Evolutionary conservation across 2,888 invertebrate genomes (phyloP).

Genomic region (Rhamnusium bicolor): DNA sequence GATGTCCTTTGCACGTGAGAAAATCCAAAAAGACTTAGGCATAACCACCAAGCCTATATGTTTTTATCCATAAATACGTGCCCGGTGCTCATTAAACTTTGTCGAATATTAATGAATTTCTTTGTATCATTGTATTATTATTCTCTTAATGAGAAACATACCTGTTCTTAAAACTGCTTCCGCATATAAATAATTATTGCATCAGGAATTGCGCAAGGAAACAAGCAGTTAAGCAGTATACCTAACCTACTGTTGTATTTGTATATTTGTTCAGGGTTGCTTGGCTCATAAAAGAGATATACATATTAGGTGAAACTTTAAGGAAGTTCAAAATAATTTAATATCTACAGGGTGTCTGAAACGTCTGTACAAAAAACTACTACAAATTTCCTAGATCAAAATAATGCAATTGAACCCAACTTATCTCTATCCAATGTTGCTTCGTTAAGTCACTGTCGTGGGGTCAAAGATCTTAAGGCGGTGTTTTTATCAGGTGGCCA

Average conservation of each 20-base stretch:
- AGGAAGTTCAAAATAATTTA: neutral
- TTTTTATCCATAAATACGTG: slow-evolving; percentile 19
- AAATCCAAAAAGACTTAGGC: slow-evolving; percentile 20
- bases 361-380: no score
- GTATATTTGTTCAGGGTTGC: slow-evolving; percentile 1
- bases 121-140: slow-evolving; percentile 22
- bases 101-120: slow-evolving; percentile 23
- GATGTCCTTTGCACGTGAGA: slow-evolving; percentile 53
- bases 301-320: neutral
- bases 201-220: neutral
- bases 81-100: neutral
- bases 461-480: no score
- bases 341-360: no score
- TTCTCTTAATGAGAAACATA: slow-evolving; percentile 17
- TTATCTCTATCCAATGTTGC: no score
- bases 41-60: slow-evolving; percentile 9
- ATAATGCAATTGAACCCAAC: no score
- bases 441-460: no score
- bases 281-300: neutral
- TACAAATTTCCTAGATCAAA: no score
- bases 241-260: neutral
- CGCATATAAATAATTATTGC: slow-evolving; percentile 13
- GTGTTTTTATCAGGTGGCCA: no score
- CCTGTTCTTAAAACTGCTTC: slow-evolving; percentile 6
- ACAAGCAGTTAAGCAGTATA: neutral